Evolutionary conservation across 2,888 invertebrate species (phyloP).

Genomic region (Microchrysa polita): DNA sequence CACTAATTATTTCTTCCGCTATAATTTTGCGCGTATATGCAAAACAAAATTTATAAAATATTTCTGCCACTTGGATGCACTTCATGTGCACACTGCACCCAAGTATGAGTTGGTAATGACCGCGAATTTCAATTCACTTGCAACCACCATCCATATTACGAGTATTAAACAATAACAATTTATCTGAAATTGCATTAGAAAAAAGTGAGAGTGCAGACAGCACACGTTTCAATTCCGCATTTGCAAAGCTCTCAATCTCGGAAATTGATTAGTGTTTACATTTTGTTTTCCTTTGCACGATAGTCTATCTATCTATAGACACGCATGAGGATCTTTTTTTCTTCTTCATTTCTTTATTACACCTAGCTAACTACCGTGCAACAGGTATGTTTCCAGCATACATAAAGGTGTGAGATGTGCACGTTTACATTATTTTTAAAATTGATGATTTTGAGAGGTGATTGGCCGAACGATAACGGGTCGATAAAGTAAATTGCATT

Average conservation of each 20-base stretch:
- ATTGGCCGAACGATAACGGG: no score
- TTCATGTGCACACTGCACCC: neutral
- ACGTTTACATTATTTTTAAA: neutral
- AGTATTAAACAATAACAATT: neutral
- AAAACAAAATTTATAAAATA: neutral
- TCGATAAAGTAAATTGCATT: no score
- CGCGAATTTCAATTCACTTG: constrained; percentile 14
- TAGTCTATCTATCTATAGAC: constrained; percentile 14
- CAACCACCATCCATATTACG: neutral
- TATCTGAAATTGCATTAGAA: constrained; percentile 3
- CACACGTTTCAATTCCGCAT: neutral
- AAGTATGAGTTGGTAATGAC: constrained; percentile 29
- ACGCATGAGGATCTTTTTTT: neutral
- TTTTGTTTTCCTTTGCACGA: constrained; percentile 13
- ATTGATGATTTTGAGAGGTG: no score
- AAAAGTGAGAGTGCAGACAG: constrained; percentile 21
- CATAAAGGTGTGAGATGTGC: neutral
- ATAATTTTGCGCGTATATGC: no score
- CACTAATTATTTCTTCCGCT: no score
- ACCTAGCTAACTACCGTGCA: neutral
- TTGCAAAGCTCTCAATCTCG: neutral
- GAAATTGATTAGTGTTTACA: constrained; percentile 40
- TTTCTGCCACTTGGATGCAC: neutral
- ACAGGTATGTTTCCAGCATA: neutral
- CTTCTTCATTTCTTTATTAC: neutral